A percentile compares a stretch with the other conserved stretches of the same genome.
phyloP scores from a whole-genome alignment of 2,797 vertebrate species.

The Poeciliopsis infans region DNA sequence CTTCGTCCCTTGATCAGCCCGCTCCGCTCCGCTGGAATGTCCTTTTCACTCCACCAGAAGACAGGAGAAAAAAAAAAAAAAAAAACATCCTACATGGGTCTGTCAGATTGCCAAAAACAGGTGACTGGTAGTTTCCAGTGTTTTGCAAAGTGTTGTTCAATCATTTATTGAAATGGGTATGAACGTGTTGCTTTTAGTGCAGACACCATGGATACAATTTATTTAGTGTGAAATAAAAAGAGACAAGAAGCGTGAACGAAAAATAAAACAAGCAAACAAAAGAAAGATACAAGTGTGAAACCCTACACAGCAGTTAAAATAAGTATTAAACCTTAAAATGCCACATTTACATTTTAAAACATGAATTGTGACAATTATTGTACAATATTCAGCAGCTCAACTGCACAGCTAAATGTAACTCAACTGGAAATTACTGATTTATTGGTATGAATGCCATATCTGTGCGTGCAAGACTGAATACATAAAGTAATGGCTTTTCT shows the following conservation, averaged over 20 bases:
- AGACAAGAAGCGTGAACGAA: not conserved
- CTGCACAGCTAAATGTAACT: not conserved
- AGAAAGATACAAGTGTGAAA: not conserved
- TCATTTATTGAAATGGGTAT: not conserved
- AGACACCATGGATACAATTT: not conserved
- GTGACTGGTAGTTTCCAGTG: not conserved
- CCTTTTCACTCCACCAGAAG: conserved; percentile 34
- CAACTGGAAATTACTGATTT: not conserved
- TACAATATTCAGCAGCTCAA: not conserved
- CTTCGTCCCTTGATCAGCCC: conserved; percentile 31
- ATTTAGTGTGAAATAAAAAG: not conserved
- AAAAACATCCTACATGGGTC: conserved; percentile 12
- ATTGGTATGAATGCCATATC: not conserved
- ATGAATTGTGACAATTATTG: not conserved
- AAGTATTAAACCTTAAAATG: not conserved
- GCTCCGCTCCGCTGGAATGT: conserved; percentile 23
- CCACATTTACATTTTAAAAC: not conserved
- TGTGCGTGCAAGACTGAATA: not conserved
- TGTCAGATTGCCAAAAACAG: conserved; percentile 35
- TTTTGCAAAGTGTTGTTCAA: not conserved
- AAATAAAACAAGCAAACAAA: not conserved
- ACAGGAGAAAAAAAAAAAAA: conserved; percentile 5
- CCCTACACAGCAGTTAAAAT: not conserved
- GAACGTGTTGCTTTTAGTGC: not conserved
- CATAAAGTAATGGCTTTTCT: not conserved